Conservation (phyloP, 1,140 invertebrate species). For the Dreissena rostriformis region DNA sequence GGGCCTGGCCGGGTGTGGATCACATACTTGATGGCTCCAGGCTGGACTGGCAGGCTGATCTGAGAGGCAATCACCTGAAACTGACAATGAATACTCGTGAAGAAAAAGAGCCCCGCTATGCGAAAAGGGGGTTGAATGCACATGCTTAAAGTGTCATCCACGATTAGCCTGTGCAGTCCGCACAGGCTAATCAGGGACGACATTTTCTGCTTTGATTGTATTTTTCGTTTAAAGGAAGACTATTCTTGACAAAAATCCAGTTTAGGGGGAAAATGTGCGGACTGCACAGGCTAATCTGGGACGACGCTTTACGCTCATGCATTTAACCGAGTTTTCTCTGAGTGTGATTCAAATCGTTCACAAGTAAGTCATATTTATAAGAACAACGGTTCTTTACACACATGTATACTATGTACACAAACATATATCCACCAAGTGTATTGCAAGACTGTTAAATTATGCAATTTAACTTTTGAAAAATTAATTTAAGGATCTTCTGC, state of each 20-base stretch:
- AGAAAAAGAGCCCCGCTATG: conserved; percentile 72
- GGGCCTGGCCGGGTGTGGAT: conserved; percentile 88
- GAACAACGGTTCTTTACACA: neutral
- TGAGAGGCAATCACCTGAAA: conserved; percentile 80
- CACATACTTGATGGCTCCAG: conserved; percentile 89
- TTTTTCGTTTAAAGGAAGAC: too few species aligned
- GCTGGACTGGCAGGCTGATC: conserved; percentile 79
- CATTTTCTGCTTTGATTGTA: too few species aligned
- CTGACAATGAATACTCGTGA: conserved; percentile 43
- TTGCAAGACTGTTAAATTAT: neutral
- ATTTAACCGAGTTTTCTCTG: conserved; percentile 86
- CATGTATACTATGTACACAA: neutral
- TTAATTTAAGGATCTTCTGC: neutral
- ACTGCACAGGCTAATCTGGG: too few species aligned
- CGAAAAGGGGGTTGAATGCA: too few species aligned
- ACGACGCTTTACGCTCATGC: too few species aligned
- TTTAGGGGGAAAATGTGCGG: too few species aligned
- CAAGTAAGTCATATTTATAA: neutral
- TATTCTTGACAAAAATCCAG: too few species aligned
- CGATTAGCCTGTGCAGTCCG: too few species aligned
- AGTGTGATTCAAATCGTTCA: conserved; percentile 59
- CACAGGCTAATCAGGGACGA: too few species aligned
- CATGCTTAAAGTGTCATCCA: too few species aligned
- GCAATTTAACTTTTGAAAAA: neutral
- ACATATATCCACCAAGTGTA: neutral